Evolutionary conservation across 2,113 vertebrate genomes (phyloP), one percentile per base, ranked within the genome.

Genomic region (Typhlomys cinereus): DNA sequence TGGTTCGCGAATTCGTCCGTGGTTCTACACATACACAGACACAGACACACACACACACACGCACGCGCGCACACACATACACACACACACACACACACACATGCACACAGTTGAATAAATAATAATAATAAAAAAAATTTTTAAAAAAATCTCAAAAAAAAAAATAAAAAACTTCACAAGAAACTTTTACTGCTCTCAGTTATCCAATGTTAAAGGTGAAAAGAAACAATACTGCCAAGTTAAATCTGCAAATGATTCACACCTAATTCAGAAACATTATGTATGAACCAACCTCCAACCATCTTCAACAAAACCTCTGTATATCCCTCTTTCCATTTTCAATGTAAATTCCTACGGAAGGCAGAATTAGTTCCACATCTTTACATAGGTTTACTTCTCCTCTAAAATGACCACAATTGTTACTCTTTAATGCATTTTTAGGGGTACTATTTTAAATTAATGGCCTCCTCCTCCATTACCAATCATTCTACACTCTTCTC

Each of bases 201-300:
- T 85, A 89, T 81, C 85, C 86, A 95, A 92, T n/a, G 85, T 80
- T 80, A 54, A 2, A 31, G 54, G 41, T 94, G 36, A 94, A 95
- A 95, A 91, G 92, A 95, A 94, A 95, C 12, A 95, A 59, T 84
- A 92, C 41, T 92, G 44, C 74, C 85, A 89, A 94, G 73, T 82
- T 92, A 96, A 89, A 91, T 84, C 92, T 95, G 50, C 50, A 96
- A 57, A 92, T 82, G 6, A 21, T 89, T 92, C 67, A 79, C 8
- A 89, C 54, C 46, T 91, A 81, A 93, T 93, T 87, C 90, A 82
- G 79, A 92, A 86, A 17, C 44, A 89, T 78, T 90, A 82, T 89
- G 95, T 95, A 74, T 92, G 66, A 36, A 89, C 94, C 94, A 61
- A 36, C 85, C 70, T 91, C 36, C 82, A 36, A 44, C 44, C n/a